Base-by-base conservation (phyloP, 2,888 invertebrate species). In the Andrena hattorfiana region DNA sequence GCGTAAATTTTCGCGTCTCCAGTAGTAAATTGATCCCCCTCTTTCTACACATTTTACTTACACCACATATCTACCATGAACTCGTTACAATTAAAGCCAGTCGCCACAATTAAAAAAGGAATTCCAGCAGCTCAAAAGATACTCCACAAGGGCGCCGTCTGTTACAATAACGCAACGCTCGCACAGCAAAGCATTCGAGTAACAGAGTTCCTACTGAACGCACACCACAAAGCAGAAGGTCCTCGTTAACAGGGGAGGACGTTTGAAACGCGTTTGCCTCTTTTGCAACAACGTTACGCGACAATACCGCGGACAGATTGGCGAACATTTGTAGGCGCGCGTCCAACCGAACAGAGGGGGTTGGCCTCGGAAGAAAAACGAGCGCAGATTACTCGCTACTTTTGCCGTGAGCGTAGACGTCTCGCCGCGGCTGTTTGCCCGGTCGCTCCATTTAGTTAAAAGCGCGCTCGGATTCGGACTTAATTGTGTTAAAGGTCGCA, bases 391-490 rank as follows among this genome's bases (percentile, higher is more conserved):
- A 77, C 69, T 66, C 48, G 59, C 30, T 69, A 48, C 63, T 77
- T 69, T 78, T 35, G 74, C 83, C 42, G 67, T 71, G 75, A 83
- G 54, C 72, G 69, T 64, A 73, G 63, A 81, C 66, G 51, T 35
- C 66, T 64, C 70, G 62, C 59, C 48, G 49, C 42, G 59, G 48
- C 59, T 60, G 85, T 88, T 89, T 87, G 76, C 86, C 80, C 81
- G 85, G 86, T 78, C 77, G 89, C 88, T 88, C 89, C 89, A 92
- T 91, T 92, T 90, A 86, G 88, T 86, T 91, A 90, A 92, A 91
- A 92, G 92, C 91, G 88, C 83, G 82, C 86, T 70, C 81, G 83
- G 81, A 82, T 87, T 81, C 70, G 77, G 42, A 73, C 81, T 83
- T 87, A 85, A 87, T 86, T 79, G 78, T 67, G 80, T 84, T 83